Evolutionary conservation across 2,888 invertebrate genomes (phyloP).

Genomic region (Eilema depressum): DNA sequence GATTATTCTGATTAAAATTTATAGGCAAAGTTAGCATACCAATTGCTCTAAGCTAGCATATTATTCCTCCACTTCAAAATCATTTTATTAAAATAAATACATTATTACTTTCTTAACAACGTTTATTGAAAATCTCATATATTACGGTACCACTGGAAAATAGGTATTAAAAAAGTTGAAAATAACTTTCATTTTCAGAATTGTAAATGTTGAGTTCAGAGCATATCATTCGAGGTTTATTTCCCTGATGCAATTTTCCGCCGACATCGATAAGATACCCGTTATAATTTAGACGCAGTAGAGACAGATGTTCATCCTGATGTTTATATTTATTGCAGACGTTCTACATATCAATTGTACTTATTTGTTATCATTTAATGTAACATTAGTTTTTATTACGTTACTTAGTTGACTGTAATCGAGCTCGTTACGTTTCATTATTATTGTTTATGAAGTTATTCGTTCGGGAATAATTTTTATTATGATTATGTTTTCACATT

Average conservation of each 20-base stretch:
- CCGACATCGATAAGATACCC: conserved; percentile 59
- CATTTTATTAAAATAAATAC: too few species aligned
- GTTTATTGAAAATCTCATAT: too few species aligned
- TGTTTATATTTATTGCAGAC: conserved; percentile 24
- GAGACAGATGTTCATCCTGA: conserved; percentile 50
- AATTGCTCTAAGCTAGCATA: too few species aligned
- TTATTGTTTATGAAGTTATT: conserved; percentile 3
- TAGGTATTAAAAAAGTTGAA: neutral
- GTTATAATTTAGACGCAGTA: conserved; percentile 53
- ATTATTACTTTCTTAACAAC: too few species aligned
- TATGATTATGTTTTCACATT: neutral
- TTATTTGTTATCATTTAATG: conserved; percentile 18
- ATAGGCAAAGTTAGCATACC: too few species aligned
- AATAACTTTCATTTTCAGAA: conserved; percentile 3
- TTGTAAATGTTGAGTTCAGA: neutral
- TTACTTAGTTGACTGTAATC: conserved; percentile 14
- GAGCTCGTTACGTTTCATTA: conserved; percentile 9
- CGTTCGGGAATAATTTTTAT: neutral
- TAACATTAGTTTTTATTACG: conserved; percentile 18
- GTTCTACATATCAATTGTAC: conserved; percentile 12
- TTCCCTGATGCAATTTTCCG: conserved; percentile 69
- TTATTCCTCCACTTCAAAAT: too few species aligned
- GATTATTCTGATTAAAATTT: too few species aligned
- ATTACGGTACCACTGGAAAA: neutral
- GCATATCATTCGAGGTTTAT: conserved; percentile 35